Evolutionary conservation across 1,140 invertebrate species (phyloP).

Genomic region (Drosophila sp.): DNA sequence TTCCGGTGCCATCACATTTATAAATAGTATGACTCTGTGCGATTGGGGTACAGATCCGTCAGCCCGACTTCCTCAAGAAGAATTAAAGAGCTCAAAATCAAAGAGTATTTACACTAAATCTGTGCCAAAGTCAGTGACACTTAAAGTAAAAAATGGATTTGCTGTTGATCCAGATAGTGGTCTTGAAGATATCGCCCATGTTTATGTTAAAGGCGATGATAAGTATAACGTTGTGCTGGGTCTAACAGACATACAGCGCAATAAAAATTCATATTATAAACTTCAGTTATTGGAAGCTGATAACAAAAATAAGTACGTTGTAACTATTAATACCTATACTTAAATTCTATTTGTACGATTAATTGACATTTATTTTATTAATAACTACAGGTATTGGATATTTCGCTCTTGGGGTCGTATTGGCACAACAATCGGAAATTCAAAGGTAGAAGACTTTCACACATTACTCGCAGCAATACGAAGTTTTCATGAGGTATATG

Average conservation of each 20-base stretch:
- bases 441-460: slow-evolving; percentile 89
- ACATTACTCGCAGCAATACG: slow-evolving; percentile 87
- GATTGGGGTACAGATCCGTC: slow-evolving; percentile 92
- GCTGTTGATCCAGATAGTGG: slow-evolving; percentile 96
- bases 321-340: background rate
- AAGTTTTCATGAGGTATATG: slow-evolving; percentile 89
- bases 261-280: slow-evolving; percentile 98
- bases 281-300: slow-evolving; percentile 95
- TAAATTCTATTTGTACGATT: background rate
- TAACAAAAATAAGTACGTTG: slow-evolving; percentile 86
- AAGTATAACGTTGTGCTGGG: slow-evolving; percentile 93
- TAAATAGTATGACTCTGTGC: slow-evolving; percentile 91
- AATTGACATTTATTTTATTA: slow-evolving; percentile 10
- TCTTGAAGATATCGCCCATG: slow-evolving; percentile 92
- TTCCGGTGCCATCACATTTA: slow-evolving; percentile 87
- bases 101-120: slow-evolving; percentile 89
- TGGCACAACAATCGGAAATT: slow-evolving; percentile 95
- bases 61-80: slow-evolving; percentile 86
- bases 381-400: slow-evolving; percentile 89
- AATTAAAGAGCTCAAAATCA: slow-evolving; percentile 86
- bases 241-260: slow-evolving; percentile 92
- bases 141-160: slow-evolving; percentile 94
- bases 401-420: slow-evolving; percentile 98
- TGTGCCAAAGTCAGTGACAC: slow-evolving; percentile 88
- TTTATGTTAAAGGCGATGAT: slow-evolving; percentile 88